A percentile compares a stretch with the other conserved stretches of the same genome.
Evolutionary conservation across 2,797 vertebrate species (phyloP).

Genomic region (Loriculus beryllinus): DNA sequence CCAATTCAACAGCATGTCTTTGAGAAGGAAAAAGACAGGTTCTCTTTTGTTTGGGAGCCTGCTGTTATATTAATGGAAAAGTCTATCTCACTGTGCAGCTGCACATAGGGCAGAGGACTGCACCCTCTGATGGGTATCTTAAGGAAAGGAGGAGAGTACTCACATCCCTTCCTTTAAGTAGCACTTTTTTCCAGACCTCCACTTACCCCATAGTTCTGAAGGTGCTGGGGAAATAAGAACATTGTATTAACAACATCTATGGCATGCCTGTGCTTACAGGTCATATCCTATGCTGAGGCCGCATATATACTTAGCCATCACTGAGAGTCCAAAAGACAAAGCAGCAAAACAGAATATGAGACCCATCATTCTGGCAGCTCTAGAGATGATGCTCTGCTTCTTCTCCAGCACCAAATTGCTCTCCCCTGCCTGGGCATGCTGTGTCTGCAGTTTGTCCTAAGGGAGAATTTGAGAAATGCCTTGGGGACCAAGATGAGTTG

Average conservation of each 20-base stretch:
- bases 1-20: not conserved
- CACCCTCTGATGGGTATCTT: not conserved
- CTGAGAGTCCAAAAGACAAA: not conserved
- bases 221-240: not conserved
- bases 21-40: not conserved
- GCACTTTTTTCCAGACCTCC: not conserved
- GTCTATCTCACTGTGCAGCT: not conserved
- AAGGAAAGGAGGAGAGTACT: not conserved
- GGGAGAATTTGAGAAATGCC: not conserved
- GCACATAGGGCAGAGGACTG: not conserved
- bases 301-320: not conserved
- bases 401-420: fast-evolving
- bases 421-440: not conserved
- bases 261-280: not conserved
- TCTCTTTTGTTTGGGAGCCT: not conserved
- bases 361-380: not conserved
- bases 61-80: not conserved
- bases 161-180: not conserved
- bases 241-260: not conserved
- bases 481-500: not conserved
- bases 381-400: not conserved
- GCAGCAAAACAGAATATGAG: not conserved
- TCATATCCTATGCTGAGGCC: not conserved
- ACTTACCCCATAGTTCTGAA: not conserved
- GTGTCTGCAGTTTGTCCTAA: fast-evolving